Base-by-base conservation (phyloP, 2,797 vertebrate genomes). In the Chelidonichthys spinosus region DNA sequence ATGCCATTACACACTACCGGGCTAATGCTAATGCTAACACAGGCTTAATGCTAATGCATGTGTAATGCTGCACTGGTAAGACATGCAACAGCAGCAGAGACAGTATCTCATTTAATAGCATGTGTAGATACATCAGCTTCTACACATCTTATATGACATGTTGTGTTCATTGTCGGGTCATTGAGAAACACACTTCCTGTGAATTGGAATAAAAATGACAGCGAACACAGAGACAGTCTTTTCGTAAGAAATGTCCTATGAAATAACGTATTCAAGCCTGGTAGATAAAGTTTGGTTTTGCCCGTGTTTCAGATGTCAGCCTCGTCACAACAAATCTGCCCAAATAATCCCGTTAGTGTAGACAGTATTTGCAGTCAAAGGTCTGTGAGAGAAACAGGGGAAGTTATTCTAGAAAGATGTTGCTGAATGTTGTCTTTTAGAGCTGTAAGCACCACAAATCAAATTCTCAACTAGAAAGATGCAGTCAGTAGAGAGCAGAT, bases 1-100 rank as follows among this genome's bases (percentile, higher is more conserved):
- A 93, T 92, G 68, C 77, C 60, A 79, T 67, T 74, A 78, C 74
- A 69, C 69, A 71, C 79, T 46, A 32, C 44, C 18, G 44, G 58
- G 49, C 78, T 79, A 76, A 76, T 32, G 82, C 75, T 77, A 78
- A 73, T 43, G 68, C 63, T 59, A 85, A 58, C 43, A 58, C 3
- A 42, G 66, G 69, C 70, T 87, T 87, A 84, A 83, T 69, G 62
- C 53, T 72, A 59, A 69, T 49, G 18, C 35, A 25, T 25, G 25
- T 14, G 15, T 33, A 18, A 13, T 11, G 36, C 15, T 25, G 1
- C 11, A 44, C 33, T 55, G 6, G 3, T 33, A 37, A 18, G 25
- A 47, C 6, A 44, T 32, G 46, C 0, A 6, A 35, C 55, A 55
- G 6, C 1, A 42, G 17, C 25, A 25, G 25, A 25, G 25, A 25